phyloP scores from a whole-genome alignment of 2,797 vertebrate species.

The Phrynocephalus forsythii region DNA sequence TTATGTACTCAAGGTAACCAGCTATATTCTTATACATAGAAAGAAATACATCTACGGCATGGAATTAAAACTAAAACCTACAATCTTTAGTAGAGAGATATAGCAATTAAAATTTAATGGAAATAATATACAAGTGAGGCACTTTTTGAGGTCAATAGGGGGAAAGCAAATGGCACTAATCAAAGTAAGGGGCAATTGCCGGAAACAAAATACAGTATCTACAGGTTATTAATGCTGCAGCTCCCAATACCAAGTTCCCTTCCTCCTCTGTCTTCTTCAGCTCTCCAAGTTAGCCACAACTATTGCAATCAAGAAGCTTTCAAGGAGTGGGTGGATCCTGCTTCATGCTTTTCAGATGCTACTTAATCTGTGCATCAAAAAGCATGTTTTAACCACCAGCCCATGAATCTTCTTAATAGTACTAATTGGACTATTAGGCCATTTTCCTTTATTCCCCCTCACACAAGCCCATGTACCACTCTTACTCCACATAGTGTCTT shows the following conservation, averaged over 20 bases:
- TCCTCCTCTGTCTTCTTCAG: slow-evolving; percentile 78
- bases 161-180: slow-evolving; percentile 87
- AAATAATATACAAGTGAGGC: slow-evolving; percentile 92
- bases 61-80: slow-evolving; percentile 90
- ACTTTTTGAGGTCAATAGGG: slow-evolving; percentile 92
- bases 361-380: slow-evolving; percentile 84
- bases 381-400: slow-evolving; percentile 83
- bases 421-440: slow-evolving; percentile 50
- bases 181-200: slow-evolving; percentile 73
- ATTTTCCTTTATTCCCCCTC: slow-evolving; percentile 38
- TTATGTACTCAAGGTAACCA: slow-evolving; percentile 92
- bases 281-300: slow-evolving; percentile 79
- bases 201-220: slow-evolving; percentile 73
- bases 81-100: slow-evolving; percentile 88
- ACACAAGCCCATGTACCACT: slow-evolving; percentile 37
- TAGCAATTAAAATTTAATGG: slow-evolving; percentile 86
- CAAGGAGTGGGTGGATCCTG: slow-evolving; percentile 72
- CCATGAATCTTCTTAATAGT: slow-evolving; percentile 76
- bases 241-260: slow-evolving; percentile 85
- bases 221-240: slow-evolving; percentile 83
- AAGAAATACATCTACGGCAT: slow-evolving; percentile 90
- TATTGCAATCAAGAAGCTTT: slow-evolving; percentile 73
- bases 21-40: slow-evolving; percentile 86
- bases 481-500: slow-evolving; percentile 30
- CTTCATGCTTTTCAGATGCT: slow-evolving; percentile 66